Conservation (phyloP, 2,113 vertebrate species). For the Etheostoma spectabile region DNA sequence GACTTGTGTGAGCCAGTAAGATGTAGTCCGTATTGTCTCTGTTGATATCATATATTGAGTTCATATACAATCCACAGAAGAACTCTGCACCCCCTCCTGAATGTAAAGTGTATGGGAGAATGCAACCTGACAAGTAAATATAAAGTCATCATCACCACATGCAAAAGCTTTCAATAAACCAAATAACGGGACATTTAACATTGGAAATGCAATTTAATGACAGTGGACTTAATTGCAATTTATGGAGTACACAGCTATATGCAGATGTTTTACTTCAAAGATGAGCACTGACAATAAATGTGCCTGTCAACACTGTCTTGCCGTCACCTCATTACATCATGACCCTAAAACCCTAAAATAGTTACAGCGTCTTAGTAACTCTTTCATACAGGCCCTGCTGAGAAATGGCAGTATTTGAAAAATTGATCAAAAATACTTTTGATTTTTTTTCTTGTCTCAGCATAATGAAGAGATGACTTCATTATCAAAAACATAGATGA, state of each 20-base stretch:
- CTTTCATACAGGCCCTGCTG: constrained; percentile 13
- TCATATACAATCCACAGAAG: constrained; percentile 4
- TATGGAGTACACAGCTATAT: constrained; percentile 23
- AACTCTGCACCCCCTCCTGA: not conserved
- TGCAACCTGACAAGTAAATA: not conserved
- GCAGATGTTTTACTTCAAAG: constrained; percentile 50
- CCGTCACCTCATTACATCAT: constrained; percentile 64
- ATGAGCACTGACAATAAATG: constrained; percentile 42
- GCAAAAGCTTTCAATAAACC: constrained; percentile 23
- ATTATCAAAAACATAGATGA: constrained; percentile 51
- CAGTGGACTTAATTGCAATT: constrained; percentile 21
- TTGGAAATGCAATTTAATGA: constrained; percentile 8
- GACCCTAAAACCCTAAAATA: constrained; percentile 55
- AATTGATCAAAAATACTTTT: constrained; percentile 64
- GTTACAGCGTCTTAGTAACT: constrained; percentile 33
- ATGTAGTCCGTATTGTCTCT: not conserved
- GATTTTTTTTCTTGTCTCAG: constrained; percentile 28
- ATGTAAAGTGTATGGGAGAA: not conserved
- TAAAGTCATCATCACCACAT: not conserved
- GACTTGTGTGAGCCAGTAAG: constrained; percentile 8
- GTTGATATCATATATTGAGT: constrained; percentile 5
- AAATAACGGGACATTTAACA: constrained; percentile 29
- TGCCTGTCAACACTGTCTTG: constrained; percentile 47
- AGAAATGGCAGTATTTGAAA: constrained; percentile 55
- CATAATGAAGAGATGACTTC: constrained; percentile 42